These are phyloP conservation scores for Speoplatyrhinus poulsoni DNA, from an alignment of 2,113 vertebrate genomes.

Conservation along the genomic window DNA sequence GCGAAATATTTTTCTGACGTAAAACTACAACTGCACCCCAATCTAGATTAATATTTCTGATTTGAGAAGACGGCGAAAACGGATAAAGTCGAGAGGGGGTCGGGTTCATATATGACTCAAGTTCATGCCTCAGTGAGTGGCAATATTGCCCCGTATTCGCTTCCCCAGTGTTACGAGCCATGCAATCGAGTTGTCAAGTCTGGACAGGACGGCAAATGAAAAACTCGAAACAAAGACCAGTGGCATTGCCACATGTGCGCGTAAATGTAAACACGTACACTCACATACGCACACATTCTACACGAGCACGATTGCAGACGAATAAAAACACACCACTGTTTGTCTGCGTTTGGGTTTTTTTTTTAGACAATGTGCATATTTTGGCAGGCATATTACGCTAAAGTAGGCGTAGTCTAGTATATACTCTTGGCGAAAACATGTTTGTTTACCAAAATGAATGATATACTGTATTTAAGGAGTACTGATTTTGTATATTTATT, in stretches of 20 bases:
- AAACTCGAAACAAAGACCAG: slow-evolving; percentile 59
- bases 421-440: not conserved
- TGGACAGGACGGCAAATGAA: not conserved
- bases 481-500: no score
- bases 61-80: slow-evolving; percentile 14
- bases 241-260: slow-evolving; percentile 63
- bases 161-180: not conserved
- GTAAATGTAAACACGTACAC: slow-evolving; percentile 52
- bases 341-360: not conserved
- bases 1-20: no score
- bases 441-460: no score
- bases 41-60: not conserved
- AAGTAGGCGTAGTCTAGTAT: no score
- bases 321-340: not conserved
- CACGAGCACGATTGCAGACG: slow-evolving; percentile 4
- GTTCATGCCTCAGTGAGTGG: slow-evolving; percentile 4
- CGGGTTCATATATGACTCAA: slow-evolving; percentile 32
- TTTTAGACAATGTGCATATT: not conserved
- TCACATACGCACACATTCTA: not conserved
- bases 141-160: slow-evolving; percentile 48
- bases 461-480: no score
- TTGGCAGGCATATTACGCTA: not conserved
- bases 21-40: not conserved
- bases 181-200: slow-evolving; percentile 35
- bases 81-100: not conserved